These are phyloP conservation scores for Craterocephalus amniculus DNA, from an alignment of 2,797 vertebrate species.

Conservation along the genomic window DNA sequence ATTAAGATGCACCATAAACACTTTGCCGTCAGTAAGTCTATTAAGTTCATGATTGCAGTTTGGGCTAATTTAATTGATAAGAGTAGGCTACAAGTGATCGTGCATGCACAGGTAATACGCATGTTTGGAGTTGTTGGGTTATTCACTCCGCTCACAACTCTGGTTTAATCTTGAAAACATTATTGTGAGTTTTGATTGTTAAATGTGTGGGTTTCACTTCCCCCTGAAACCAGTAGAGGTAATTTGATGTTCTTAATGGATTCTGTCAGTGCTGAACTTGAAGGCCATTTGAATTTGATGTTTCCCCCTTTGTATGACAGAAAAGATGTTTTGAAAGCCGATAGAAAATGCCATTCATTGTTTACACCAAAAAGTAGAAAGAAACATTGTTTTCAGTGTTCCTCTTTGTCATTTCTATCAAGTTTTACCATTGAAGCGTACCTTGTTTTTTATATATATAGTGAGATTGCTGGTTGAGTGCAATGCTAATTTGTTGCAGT, in stretches of 20 bases:
- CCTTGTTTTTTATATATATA: not conserved
- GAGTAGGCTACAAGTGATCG: not conserved
- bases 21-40: fast-evolving
- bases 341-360: not conserved
- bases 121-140: not conserved
- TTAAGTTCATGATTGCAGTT: not conserved
- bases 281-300: conserved; percentile 18
- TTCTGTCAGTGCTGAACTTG: not conserved
- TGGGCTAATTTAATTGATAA: not conserved
- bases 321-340: not conserved
- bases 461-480: not conserved
- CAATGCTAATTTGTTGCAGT: not conserved
- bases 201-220: conserved; percentile 24
- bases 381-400: not conserved
- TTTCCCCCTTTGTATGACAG: not conserved
- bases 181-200: not conserved
- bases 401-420: not conserved
- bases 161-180: conserved; percentile 6
- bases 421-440: not conserved
- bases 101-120: conserved; percentile 42
- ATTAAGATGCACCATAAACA: not conserved
- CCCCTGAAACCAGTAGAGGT: conserved; percentile 12
- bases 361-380: not conserved
- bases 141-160: not conserved
- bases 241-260: conserved; percentile 11